A percentile compares a stretch with the other conserved stretches of the same genome.
Evolutionary conservation across 2,888 invertebrate species (phyloP).

Genomic region (Drosophila kanekoi): DNA sequence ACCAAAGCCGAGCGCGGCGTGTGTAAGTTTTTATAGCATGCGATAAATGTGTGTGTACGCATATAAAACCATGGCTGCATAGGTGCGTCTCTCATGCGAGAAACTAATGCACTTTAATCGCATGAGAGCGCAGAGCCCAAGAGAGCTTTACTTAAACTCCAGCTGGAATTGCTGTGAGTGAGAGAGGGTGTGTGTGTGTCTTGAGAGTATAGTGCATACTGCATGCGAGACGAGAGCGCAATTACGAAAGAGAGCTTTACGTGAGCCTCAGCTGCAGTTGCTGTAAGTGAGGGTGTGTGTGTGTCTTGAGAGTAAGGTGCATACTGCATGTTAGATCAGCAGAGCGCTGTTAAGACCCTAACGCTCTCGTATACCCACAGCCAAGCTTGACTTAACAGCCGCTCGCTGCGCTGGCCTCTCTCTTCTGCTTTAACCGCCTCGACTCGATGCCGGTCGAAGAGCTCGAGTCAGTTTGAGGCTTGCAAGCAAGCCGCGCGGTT

Average conservation of each 20-base stretch:
- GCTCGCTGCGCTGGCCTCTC: conserved; percentile 4
- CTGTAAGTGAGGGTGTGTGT: no score
- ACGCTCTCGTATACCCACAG: background rate
- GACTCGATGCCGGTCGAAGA: conserved; percentile 31
- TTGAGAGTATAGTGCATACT: background rate
- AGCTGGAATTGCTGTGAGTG: no score
- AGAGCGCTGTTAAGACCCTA: conserved; percentile 7
- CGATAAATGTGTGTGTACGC: conserved; percentile 2
- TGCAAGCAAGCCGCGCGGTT: conserved; percentile 58
- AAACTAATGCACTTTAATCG: conserved; percentile 1
- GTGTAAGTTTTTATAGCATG: conserved; percentile 5
- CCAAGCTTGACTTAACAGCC: conserved; percentile 20
- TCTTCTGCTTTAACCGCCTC: conserved; percentile 17
- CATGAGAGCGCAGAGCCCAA: background rate
- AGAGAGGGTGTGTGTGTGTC: no score
- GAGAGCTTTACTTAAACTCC: no score
- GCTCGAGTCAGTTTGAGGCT: conserved; percentile 49
- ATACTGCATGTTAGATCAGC: conserved; percentile 39
- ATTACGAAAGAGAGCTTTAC: no score
- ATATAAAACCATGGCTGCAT: background rate
- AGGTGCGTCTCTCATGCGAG: conserved; percentile 9
- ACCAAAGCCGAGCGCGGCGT: conserved; percentile 2
- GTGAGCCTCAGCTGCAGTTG: no score
- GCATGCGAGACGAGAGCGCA: conserved; percentile 36
- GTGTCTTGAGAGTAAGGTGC: background rate